phyloP scores from a whole-genome alignment of 2,797 vertebrate species.

The Sebastes matsubarae region DNA sequence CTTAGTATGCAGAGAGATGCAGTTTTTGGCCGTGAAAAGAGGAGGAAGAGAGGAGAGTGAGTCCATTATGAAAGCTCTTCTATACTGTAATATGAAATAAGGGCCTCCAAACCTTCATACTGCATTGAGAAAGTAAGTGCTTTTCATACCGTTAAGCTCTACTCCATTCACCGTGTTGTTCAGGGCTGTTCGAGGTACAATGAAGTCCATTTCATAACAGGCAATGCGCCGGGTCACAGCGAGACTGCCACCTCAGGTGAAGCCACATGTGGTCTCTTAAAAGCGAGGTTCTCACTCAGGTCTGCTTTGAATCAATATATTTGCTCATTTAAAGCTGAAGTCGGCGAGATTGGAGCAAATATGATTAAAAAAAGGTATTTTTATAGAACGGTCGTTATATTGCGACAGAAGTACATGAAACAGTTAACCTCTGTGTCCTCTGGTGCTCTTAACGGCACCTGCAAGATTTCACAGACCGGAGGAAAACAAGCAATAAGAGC shows the following conservation, averaged over 20 bases:
- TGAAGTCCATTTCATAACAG: slow-evolving; percentile 10
- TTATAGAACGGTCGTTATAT: too few relatives aligned
- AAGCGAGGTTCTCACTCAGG: not conserved
- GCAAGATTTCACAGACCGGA: too few relatives aligned
- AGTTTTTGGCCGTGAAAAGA: slow-evolving; percentile 13
- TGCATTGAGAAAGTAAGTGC: slow-evolving; percentile 6
- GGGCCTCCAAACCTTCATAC: slow-evolving; percentile 20
- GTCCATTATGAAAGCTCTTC: slow-evolving; percentile 43
- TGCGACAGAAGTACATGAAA: too few relatives aligned
- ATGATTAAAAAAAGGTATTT: too few relatives aligned
- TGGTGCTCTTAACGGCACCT: rapidly evolving
- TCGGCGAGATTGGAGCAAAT: too few relatives aligned
- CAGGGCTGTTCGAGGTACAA: slow-evolving; percentile 18
- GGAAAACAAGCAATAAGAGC: too few relatives aligned
- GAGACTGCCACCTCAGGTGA: not conserved
- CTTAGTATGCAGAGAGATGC: slow-evolving; percentile 73
- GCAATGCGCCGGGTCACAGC: not conserved
- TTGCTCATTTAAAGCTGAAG: not conserved
- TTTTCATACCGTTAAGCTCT: slow-evolving; percentile 23
- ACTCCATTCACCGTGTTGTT: slow-evolving; percentile 10
- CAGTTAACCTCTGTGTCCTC: too few relatives aligned
- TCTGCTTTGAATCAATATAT: not conserved
- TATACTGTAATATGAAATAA: slow-evolving; percentile 34
- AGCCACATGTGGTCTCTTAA: not conserved
- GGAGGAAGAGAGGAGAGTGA: slow-evolving; percentile 22